A percentile compares a stretch with the other conserved stretches of the same genome.
Conservation (phyloP, 2,888 invertebrate genomes). For the Endomychus coccineus region DNA sequence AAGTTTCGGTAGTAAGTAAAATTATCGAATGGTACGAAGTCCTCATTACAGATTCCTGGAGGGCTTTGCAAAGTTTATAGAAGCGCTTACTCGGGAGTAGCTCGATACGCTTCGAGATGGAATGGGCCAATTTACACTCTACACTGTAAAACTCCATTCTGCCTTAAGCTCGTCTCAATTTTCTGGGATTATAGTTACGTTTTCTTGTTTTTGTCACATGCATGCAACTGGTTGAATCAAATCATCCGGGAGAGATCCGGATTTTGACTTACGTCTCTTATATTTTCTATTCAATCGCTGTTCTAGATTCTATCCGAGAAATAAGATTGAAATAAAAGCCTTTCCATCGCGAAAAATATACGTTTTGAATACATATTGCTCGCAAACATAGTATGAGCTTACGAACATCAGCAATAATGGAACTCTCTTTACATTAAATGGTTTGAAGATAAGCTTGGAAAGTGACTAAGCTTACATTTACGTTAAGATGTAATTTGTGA, state of each 20-base stretch:
- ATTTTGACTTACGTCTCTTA: too few species aligned
- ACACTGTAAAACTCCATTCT: slow-evolving; percentile 12
- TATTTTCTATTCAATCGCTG: too few species aligned
- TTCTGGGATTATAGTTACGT: slow-evolving; percentile 13
- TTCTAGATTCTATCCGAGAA: neutral
- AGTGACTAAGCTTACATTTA: too few species aligned
- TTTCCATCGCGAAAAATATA: too few species aligned
- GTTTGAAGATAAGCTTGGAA: too few species aligned
- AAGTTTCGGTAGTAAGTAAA: slow-evolving; percentile 34
- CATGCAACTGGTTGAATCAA: slow-evolving; percentile 7
- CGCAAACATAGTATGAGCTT: too few species aligned
- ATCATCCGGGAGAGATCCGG: too few species aligned
- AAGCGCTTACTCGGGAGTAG: slow-evolving; percentile 17
- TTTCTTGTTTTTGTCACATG: slow-evolving; percentile 4
- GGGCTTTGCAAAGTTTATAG: slow-evolving; percentile 27
- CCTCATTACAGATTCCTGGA: slow-evolving; percentile 36
- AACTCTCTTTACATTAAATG: too few species aligned
- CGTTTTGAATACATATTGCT: too few species aligned
- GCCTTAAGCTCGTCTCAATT: slow-evolving; percentile 10
- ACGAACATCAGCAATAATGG: too few species aligned
- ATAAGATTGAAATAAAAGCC: neutral
- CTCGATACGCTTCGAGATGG: slow-evolving; percentile 13
- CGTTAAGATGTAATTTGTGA: too few species aligned
- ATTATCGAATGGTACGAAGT: slow-evolving; percentile 35
- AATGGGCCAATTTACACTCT: slow-evolving; percentile 19